Base-by-base conservation (phyloP, 30 jellyfish, hydroid and myxozoan species). In the Calvadosia cruxmelitensis region DNA sequence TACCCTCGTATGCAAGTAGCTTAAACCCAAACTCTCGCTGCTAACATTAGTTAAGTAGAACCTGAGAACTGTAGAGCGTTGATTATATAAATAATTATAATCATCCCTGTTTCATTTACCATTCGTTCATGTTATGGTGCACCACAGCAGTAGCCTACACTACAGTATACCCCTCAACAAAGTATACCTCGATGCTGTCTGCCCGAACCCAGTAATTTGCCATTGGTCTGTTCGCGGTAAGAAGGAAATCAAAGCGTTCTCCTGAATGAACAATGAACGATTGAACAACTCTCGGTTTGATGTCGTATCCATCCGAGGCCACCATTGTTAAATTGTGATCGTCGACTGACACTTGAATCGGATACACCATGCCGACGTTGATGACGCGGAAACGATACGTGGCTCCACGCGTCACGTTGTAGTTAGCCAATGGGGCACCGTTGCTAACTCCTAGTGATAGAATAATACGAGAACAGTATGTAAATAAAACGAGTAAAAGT, bases 131-230 rank as follows among this genome's bases (percentile, higher is more conserved):
- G n/a, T n/a, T n/a, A n/a, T n/a, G n/a, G n/a, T n/a, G n/a, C n/a
- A n/a, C n/a, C n/a, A n/a, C n/a, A n/a, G n/a, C n/a, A n/a, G n/a
- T n/a, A n/a, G n/a, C n/a, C n/a, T n/a, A n/a, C n/a, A n/a, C n/a
- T n/a, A n/a, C n/a, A n/a, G n/a, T n/a, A n/a, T n/a, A n/a, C n/a
- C n/a, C n/a, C n/a, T n/a, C n/a, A n/a, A n/a, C n/a, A n/a, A n/a
- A n/a, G n/a, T n/a, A n/a, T 49, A 89, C 98, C 95, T 89, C 98
- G 85, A 82, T 66, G 69, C 95, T 73, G 48, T 66, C 87, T 0
- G 93, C 94, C 23, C 94, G 70, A 1, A 87, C 66, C 97, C 97
- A 87, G 63, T 87, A 87, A 72, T 87, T 87, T 27, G 74, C 93
- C 31, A 74, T 36, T 15, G 67, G 29, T 36, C 77, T 84, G 72